These are phyloP conservation scores for Stenopsyche tienmushanensis DNA, from an alignment of 1,140 invertebrate species.

Conservation along the genomic window DNA sequence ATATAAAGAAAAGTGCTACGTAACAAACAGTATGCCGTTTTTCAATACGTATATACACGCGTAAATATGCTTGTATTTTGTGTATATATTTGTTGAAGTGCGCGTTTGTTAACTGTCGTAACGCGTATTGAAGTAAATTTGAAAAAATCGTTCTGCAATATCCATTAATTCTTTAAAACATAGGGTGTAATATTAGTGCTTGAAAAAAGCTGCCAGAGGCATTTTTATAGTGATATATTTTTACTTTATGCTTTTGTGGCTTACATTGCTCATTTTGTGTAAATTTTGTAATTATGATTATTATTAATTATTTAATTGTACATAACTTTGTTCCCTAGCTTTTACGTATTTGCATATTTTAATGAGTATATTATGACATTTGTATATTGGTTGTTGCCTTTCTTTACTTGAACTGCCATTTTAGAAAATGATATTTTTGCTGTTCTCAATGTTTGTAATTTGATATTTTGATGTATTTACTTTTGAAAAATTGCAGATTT, in stretches of 20 bases:
- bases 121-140: neutral
- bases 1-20: neutral
- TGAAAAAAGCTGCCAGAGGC: neutral
- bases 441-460: neutral
- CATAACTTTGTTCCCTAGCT: neutral
- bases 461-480: neutral
- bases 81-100: neutral
- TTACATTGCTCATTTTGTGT: constrained; percentile 16
- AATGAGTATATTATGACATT: neutral
- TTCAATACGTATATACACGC: too few relatives aligned
- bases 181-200: neutral
- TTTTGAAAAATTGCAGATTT: neutral
- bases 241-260: constrained; percentile 5
- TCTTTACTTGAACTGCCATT: neutral
- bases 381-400: neutral
- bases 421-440: neutral
- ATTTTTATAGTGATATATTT: constrained; percentile 1
- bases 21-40: too few relatives aligned
- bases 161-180: neutral
- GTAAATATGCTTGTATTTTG: neutral
- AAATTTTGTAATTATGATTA: constrained; percentile 13
- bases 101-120: neutral
- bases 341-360: neutral
- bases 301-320: neutral
- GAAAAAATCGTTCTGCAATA: neutral